phyloP scores from a whole-genome alignment of 2,797 vertebrate genomes.

The Amblyopsis hoosieri region DNA sequence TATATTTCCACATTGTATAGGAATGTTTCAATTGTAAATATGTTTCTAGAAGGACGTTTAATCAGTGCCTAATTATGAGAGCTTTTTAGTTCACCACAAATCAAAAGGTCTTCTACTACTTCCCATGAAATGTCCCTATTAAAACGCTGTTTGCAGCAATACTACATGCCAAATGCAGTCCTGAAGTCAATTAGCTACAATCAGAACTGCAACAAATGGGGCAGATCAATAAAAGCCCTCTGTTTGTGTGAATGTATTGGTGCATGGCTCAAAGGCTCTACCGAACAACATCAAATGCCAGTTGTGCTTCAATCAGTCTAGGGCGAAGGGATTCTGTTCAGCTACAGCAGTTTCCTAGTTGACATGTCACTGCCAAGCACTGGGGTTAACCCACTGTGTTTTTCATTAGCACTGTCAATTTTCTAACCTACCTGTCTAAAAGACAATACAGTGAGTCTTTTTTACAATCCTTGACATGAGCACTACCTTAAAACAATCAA shows the following conservation, averaged over 20 bases:
- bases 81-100: constrained; percentile 23
- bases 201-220: constrained; percentile 35
- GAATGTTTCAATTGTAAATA: constrained; percentile 16
- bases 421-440: constrained; percentile 26
- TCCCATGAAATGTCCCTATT: constrained; percentile 13
- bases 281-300: constrained; percentile 48
- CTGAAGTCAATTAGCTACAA: constrained; percentile 46
- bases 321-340: constrained; percentile 57
- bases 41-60: constrained; percentile 8
- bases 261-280: constrained; percentile 36
- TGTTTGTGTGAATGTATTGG: constrained; percentile 39
- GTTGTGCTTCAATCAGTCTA: constrained; percentile 54
- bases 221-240: constrained; percentile 32
- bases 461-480: constrained; percentile 8
- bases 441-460: constrained; percentile 20
- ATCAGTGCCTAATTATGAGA: constrained; percentile 28
- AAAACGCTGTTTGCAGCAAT: constrained; percentile 27
- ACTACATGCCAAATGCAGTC: constrained; percentile 34
- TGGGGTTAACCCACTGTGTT: constrained; percentile 38
- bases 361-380: constrained; percentile 43
- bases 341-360: constrained; percentile 52
- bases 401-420: constrained; percentile 40
- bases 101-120: constrained; percentile 13
- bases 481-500: not conserved
- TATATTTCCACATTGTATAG: constrained; percentile 8